Evolutionary conservation across 2,113 vertebrate species (phyloP), one percentile per base, ranked within the genome.

Genomic region (Sebastes schlegelii): DNA sequence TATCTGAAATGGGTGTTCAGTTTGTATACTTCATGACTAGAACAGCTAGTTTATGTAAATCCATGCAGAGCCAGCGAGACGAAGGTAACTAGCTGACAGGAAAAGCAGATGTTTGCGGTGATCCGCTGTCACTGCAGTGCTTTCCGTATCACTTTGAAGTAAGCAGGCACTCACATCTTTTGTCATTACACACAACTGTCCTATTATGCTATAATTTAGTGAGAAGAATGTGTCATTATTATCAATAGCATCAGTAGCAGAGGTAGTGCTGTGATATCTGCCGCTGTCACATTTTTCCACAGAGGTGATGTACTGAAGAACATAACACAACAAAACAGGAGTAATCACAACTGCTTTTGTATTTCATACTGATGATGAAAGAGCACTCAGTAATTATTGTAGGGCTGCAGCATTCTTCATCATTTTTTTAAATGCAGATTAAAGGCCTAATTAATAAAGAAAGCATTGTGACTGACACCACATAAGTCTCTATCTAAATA

Each of bases 91-190:
- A 9, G 46, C 40, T 67, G 75, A 76, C 58, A 62, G 21, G 23
- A 75, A 52, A 74, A 54, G 43, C 48, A 77, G 81, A 74, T 87
- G 71, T 82, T 75, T 74, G 65, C 57, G 46, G 79, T 67, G 58
- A 74, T 77, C 69, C 43, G 70, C 70, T 85, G 70, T 91, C 79
- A 61, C 61, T 19, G 23, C 26, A 49, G 74, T 72, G 79, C 77
- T 23, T 64, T 79, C 26, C 5, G 64, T 14, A 70, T 69, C 79
- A 76, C 85, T 92, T 73, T 92, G 80, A 89, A 86, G 79, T 77
- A 69, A 66, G 63, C 77, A 77, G 64, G 42, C 17, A 9, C 45
- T 74, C 13, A 51, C 63, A 67, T 83, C 66, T 11, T 65, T 67
- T 70, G 79, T 83, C 75, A 74, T 82, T 21, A 62, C 14, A 57